These are phyloP conservation scores for Phalloptychus januarius DNA, from an alignment of 2,797 vertebrate species.

Conservation along the genomic window DNA sequence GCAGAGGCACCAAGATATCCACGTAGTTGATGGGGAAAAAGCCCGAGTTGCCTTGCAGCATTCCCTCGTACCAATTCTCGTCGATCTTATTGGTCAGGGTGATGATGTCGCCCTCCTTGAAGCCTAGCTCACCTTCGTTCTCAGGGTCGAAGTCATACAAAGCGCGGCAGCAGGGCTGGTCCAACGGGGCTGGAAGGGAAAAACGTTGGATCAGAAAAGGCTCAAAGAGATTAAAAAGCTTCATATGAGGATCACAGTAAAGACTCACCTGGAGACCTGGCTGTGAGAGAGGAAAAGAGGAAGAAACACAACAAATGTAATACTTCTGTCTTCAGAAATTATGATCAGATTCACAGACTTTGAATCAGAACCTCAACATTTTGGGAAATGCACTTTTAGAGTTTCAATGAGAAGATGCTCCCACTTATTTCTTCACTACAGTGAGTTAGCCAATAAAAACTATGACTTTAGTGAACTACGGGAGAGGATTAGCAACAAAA, in stretches of 20 bases:
- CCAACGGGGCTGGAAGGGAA: conserved; percentile 83
- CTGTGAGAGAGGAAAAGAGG: conserved; percentile 53
- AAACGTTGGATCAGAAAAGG: conserved; percentile 13
- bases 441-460: neutral
- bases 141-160: conserved; percentile 98
- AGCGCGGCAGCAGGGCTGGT: conserved; percentile 95
- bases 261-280: conserved; percentile 79
- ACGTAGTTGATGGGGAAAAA: conserved; percentile 99
- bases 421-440: neutral
- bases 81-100: conserved; percentile 98
- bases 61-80: conserved; percentile 99
- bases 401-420: conserved; percentile 9
- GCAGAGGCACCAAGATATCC: conserved; percentile 94
- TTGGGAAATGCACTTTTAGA: conserved; percentile 15
- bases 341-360: neutral
- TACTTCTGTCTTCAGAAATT: conserved; percentile 22
- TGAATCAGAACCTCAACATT: conserved; percentile 24
- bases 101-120: conserved; percentile 98
- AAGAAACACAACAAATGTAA: conserved; percentile 41
- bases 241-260: conserved; percentile 28
- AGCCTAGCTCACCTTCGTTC: conserved; percentile 97
- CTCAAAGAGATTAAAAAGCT: conserved; percentile 3
- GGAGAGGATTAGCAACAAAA: neutral
- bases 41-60: conserved; percentile 95
- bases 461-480: neutral